phyloP scores from a whole-genome alignment of 2,888 invertebrate genomes.

The Platycheirus rosarum region DNA sequence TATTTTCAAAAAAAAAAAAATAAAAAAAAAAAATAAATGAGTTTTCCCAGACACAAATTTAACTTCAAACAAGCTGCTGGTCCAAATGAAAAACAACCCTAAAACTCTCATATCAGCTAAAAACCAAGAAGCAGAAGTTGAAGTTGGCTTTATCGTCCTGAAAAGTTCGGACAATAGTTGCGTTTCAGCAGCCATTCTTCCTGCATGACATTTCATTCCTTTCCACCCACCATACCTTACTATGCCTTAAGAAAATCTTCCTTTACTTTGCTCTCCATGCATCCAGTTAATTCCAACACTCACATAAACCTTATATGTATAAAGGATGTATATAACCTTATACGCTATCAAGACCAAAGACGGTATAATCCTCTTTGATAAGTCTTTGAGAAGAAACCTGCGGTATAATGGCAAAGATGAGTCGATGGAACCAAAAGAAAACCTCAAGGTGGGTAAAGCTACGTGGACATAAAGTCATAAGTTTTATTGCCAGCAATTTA shows the following conservation, averaged over 20 bases:
- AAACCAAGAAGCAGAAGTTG: slow-evolving; percentile 42
- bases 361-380: slow-evolving; percentile 67
- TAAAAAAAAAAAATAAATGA: slow-evolving; percentile 66
- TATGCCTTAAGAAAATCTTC: slow-evolving; percentile 34
- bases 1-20: too few species aligned
- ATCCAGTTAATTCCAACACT: slow-evolving; percentile 7
- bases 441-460: slow-evolving; percentile 70
- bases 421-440: slow-evolving; percentile 22
- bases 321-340: neutral
- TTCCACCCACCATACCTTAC: too few species aligned
- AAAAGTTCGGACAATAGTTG: slow-evolving; percentile 73
- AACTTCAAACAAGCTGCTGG: slow-evolving; percentile 62
- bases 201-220: slow-evolving; percentile 65
- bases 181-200: slow-evolving; percentile 70
- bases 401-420: slow-evolving; percentile 37
- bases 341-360: slow-evolving; percentile 12
- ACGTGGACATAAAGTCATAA: slow-evolving; percentile 75
- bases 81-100: slow-evolving; percentile 29
- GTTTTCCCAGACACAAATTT: slow-evolving; percentile 69
- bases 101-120: slow-evolving; percentile 67
- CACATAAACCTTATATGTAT: neutral
- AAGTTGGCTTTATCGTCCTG: slow-evolving; percentile 70
- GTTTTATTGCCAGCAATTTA: slow-evolving; percentile 74
- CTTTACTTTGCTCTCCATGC: slow-evolving; percentile 23
- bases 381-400: slow-evolving; percentile 66